Percentiles rank a stretch among this genome's conserved stretches.
Evolutionary conservation across 2,797 vertebrate species (phyloP).

Genomic region (Pipistrellus nathusii): DNA sequence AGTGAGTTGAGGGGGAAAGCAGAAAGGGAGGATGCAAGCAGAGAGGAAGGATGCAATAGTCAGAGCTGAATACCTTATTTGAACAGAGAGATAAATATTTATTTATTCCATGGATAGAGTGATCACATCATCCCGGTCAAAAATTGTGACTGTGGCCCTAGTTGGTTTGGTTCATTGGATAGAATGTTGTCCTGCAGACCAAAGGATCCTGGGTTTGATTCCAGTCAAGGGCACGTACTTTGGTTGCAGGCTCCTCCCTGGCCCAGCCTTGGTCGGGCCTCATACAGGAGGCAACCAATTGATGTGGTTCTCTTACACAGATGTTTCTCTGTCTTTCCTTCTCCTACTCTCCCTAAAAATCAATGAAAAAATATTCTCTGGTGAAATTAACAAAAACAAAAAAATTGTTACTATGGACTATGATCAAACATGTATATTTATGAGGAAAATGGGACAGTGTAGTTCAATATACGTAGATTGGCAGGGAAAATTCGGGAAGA

Average conservation of each 20-base stretch:
- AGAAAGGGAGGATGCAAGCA: not conserved
- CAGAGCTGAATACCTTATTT: not conserved
- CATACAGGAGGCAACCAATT: too few species aligned
- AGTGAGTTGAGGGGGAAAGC: slow-evolving; percentile 14
- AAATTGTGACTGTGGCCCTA: not conserved
- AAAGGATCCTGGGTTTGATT: too few species aligned
- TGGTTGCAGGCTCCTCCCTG: too few species aligned
- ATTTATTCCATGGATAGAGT: slow-evolving; percentile 41
- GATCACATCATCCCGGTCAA: not conserved
- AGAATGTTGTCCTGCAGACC: too few species aligned
- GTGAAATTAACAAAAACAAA: too few species aligned
- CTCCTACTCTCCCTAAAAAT: too few species aligned
- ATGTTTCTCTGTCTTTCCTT: too few species aligned
- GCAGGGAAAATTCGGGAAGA: not conserved
- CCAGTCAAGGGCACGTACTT: too few species aligned
- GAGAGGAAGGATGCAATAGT: not conserved
- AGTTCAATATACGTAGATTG: not conserved
- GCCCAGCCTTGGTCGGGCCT: too few species aligned
- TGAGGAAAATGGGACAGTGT: not conserved
- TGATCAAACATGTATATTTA: not conserved
- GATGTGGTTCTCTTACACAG: too few species aligned
- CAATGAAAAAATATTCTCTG: too few species aligned
- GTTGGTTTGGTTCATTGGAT: too few species aligned
- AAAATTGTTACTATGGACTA: not conserved
- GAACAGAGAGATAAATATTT: not conserved